Base-by-base conservation (phyloP, 2,113 vertebrate genomes). In the Trachemys scripta region DNA sequence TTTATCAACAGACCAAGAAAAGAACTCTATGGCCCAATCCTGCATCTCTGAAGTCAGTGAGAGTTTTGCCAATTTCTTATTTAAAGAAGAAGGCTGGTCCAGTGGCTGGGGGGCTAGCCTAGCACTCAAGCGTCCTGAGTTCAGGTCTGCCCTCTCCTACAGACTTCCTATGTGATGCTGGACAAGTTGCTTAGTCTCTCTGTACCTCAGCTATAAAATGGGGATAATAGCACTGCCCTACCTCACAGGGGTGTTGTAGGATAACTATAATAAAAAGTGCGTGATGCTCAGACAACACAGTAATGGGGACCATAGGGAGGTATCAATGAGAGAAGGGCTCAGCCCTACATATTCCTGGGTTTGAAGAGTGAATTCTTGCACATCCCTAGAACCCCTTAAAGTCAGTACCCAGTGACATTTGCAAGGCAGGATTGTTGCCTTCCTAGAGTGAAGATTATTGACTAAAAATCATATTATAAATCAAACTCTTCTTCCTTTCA, bases 301-400 rank as follows among this genome's bases (percentile, higher is more conserved):
- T 38, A 72, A 38, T 72, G n/a, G 19, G 8, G 29, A 22, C 14
- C 27, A 25, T 8, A 81, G 12, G 62, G 10, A 31, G 1, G 45
- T 0, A 1, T 25, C 49, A 3, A 12, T n/a, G 50, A 89, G 94
- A 93, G 3, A 31, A 14, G 7, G 45, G 17, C 4, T n/a, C n/a
- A 38, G n/a, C 14, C 35, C 35, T 92, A 62, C 56, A 38, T 0
- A 3, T 25, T 49, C 0, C 3, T 24, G n/a, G 1, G 0, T 92
- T 75, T 92, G 69, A 88, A 92, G 72, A 88, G 12, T 12, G 89
- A 65, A 81, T 31, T n/a, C 22, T 47, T 84, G 78, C 51, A 84
- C 82, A 90, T 82, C 3, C 50, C 82, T 65, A 56, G 50, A 27
- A 91, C 4, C 7, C 2, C 47, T 1, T 42, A 62, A 87, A 14